These are phyloP conservation scores for Onychomys arenicola DNA, from an alignment of 2,797 vertebrate genomes.

Conservation along the genomic window DNA sequence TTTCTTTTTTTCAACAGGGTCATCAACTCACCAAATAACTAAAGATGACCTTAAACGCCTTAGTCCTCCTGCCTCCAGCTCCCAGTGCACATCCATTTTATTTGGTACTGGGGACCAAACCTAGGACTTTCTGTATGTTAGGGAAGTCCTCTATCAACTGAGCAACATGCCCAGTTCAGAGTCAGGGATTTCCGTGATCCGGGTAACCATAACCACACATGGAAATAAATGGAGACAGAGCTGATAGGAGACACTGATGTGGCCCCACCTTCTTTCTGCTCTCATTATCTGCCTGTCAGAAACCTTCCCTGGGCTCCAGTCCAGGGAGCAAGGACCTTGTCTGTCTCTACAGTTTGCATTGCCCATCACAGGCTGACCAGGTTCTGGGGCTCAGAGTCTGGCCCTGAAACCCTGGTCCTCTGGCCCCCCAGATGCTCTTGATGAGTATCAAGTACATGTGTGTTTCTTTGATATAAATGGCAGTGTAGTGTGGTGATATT, in stretches of 20 bases:
- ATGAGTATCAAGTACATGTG: no score
- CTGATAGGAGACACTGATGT: neutral
- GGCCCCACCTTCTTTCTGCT: neutral
- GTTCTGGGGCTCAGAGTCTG: neutral
- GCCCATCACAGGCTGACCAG: neutral
- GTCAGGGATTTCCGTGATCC: neutral
- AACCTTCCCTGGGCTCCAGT: neutral
- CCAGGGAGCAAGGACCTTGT: neutral
- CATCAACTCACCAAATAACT: neutral
- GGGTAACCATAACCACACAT: neutral
- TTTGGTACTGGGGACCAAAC: neutral
- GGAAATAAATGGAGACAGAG: neutral
- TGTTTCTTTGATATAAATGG: no score
- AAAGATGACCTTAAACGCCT: neutral
- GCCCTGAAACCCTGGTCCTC: neutral
- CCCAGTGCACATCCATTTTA: neutral
- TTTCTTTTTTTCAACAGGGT: neutral
- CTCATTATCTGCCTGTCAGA: neutral
- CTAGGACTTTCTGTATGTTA: neutral
- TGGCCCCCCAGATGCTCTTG: no score
- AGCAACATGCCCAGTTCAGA: neutral
- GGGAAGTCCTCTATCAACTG: neutral
- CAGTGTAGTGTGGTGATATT: no score
- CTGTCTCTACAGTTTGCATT: neutral
- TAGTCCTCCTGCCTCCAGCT: neutral